phyloP scores from a whole-genome alignment of 2,797 vertebrate species.

The Enteromius mattozi region DNA sequence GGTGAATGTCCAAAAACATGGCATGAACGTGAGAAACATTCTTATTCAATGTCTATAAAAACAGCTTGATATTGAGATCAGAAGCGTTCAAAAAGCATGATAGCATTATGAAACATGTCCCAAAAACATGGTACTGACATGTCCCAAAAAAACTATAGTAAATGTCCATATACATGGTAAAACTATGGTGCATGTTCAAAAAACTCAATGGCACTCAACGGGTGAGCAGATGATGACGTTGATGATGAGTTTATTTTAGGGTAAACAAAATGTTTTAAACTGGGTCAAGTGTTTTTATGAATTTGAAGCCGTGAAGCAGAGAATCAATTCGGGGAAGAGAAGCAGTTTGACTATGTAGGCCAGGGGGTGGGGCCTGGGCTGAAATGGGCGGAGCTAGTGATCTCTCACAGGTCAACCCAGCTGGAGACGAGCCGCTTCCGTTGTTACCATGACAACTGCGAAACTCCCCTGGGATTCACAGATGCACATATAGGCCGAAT shows the following conservation, averaged over 20 bases:
- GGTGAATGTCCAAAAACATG: background rate
- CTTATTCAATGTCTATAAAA: background rate
- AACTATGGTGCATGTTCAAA: background rate
- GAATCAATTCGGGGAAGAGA: conserved; percentile 8
- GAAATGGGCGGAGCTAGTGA: conserved; percentile 15
- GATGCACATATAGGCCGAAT: conserved; percentile 46
- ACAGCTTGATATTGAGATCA: background rate
- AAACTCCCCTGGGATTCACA: conserved; percentile 57
- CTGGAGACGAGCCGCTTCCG: conserved; percentile 55
- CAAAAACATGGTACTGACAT: background rate
- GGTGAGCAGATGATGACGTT: background rate
- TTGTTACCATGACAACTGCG: conserved; percentile 63
- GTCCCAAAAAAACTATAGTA: background rate
- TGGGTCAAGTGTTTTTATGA: conserved; percentile 13
- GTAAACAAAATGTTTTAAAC: background rate
- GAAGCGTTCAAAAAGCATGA: background rate
- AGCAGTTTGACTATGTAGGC: conserved; percentile 52
- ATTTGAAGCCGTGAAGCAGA: background rate
- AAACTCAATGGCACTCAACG: no score
- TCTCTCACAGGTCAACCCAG: conserved; percentile 60
- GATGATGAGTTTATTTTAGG: background rate
- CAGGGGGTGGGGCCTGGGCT: conserved; percentile 39
- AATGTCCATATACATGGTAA: background rate
- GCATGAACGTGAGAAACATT: background rate
- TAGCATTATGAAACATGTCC: background rate